phyloP scores from a whole-genome alignment of 2,113 vertebrate genomes.

The Neopipo cinnamomea region DNA sequence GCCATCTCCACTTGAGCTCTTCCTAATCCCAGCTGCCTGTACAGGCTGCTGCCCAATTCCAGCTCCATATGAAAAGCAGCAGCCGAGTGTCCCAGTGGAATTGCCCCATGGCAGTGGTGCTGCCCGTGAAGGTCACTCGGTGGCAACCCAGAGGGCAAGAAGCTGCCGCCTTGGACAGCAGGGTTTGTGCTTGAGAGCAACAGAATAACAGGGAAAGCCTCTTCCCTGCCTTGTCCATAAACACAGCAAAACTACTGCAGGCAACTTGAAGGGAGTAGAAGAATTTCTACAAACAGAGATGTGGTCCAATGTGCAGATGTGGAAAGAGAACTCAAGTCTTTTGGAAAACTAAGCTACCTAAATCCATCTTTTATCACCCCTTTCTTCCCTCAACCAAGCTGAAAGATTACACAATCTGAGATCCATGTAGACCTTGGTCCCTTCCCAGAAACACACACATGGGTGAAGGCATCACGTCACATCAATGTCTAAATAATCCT shows the following conservation, averaged over 20 bases:
- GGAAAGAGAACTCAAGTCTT: not conserved
- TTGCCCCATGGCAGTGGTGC: not conserved
- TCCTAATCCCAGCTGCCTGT: not conserved
- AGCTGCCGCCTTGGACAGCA: not conserved
- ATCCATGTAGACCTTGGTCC: not conserved
- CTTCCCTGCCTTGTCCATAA: not conserved
- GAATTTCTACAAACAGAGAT: not conserved
- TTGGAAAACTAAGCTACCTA: not conserved
- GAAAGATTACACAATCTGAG: not conserved
- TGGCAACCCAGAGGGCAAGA: not conserved
- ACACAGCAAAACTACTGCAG: not conserved
- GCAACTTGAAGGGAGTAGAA: not conserved
- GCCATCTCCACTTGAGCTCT: not conserved
- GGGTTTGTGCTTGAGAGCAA: not conserved
- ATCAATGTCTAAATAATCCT: not conserved
- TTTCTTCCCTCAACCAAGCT: not conserved
- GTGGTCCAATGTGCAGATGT: not conserved
- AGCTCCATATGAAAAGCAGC: not conserved
- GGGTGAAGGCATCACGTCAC: not conserved
- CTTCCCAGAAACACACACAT: fast-evolving
- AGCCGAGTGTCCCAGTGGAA: not conserved
- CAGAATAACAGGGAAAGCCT: not conserved
- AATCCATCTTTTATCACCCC: not conserved
- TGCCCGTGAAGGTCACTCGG: not conserved
- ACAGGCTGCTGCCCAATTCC: not conserved